Percentiles rank a stretch among this genome's conserved stretches.
These are phyloP conservation scores for Tylochromis polylepis DNA, from an alignment of 2,113 vertebrate genomes.

Conservation along the genomic window DNA sequence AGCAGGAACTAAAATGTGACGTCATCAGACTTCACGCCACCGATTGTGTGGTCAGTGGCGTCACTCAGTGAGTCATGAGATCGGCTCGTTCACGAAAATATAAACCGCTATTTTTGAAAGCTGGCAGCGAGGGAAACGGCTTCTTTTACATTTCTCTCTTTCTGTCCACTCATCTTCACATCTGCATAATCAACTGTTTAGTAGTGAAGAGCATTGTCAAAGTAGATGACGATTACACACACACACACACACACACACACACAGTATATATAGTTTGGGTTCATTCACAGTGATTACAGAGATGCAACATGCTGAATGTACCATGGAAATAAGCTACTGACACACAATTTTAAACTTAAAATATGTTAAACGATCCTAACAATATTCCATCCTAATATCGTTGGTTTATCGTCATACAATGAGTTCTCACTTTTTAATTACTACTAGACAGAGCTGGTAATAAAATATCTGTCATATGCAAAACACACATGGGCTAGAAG, in stretches of 20 bases:
- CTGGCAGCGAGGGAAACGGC: neutral
- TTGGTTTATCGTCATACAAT: neutral
- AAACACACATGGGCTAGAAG: neutral
- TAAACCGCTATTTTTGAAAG: neutral
- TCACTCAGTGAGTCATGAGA: neutral
- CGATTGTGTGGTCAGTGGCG: neutral
- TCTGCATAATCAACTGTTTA: neutral
- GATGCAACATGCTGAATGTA: neutral
- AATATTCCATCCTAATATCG: neutral
- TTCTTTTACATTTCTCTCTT: neutral
- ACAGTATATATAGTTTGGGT: neutral
- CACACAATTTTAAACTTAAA: neutral
- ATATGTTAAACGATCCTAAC: neutral
- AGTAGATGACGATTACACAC: neutral
- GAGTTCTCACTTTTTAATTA: neutral
- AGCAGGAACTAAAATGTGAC: neutral
- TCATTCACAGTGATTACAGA: neutral
- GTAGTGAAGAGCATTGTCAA: neutral
- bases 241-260: neutral
- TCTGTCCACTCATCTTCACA: neutral
- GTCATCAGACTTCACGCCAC: neutral
- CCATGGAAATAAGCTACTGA: neutral
- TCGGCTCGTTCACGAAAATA: neutral
- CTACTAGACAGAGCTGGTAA: neutral
- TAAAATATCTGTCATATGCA: neutral